These are phyloP conservation scores for Papilio xuthus DNA, from an alignment of 1,140 invertebrate genomes.

Conservation along the genomic window DNA sequence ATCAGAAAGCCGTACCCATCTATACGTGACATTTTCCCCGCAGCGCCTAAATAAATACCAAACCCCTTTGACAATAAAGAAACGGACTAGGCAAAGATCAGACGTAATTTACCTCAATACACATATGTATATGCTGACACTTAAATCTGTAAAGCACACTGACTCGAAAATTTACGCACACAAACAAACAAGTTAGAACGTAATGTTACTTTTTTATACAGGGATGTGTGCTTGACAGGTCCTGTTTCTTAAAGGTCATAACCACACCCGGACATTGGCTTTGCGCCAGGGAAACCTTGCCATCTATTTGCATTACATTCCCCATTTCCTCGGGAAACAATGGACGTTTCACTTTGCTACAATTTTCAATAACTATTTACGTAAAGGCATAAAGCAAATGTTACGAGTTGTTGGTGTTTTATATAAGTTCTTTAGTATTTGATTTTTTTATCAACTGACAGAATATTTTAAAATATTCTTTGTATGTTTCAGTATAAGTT, in stretches of 20 bases:
- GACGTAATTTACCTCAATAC: not conserved
- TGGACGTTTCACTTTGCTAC: constrained; percentile 20
- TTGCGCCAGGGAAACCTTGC: constrained; percentile 5
- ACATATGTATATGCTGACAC: no score
- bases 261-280: not conserved
- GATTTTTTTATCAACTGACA: no score
- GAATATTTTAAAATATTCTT: no score
- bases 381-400: not conserved
- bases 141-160: no score
- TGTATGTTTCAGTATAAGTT: no score
- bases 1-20: constrained; percentile 2
- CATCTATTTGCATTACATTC: constrained; percentile 23
- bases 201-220: not conserved
- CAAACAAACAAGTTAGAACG: no score
- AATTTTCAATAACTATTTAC: constrained; percentile 18
- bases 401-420: not conserved
- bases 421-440: not conserved
- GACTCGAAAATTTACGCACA: no score
- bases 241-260: not conserved
- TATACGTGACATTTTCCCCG: constrained; percentile 12
- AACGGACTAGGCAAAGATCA: not conserved
- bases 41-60: constrained; percentile 13
- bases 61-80: not conserved
- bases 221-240: not conserved
- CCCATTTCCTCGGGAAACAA: constrained; percentile 15